Conservation (phyloP, 1,140 invertebrate species). For the Oryctes rhinoceros region DNA sequence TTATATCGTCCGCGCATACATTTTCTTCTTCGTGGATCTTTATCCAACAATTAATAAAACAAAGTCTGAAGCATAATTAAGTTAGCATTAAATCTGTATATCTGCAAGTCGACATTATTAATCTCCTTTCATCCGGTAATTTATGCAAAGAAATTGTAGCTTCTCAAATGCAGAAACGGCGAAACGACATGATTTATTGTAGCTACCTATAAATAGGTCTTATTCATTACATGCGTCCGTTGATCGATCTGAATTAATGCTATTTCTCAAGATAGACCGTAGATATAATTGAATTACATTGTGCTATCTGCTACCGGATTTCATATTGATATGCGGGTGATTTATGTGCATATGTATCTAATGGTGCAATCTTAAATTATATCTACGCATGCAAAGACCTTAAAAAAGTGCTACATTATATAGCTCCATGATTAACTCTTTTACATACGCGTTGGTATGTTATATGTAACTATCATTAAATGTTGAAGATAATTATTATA, state of each 20-base stretch:
- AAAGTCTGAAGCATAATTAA: conserved; percentile 4
- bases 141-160: conserved; percentile 22
- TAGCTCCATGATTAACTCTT: too few species aligned
- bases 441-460: too few species aligned
- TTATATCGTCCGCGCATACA: neutral
- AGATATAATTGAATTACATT: conserved; percentile 8
- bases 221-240: neutral
- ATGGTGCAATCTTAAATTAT: too few species aligned
- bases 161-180: conserved; percentile 3
- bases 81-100: conserved; percentile 10
- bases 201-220: conserved; percentile 3
- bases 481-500: too few species aligned
- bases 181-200: neutral
- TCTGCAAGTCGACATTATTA: neutral
- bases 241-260: conserved; percentile 1
- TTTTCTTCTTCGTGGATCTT: neutral
- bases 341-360: too few species aligned
- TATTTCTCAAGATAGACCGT: neutral
- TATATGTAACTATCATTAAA: too few species aligned
- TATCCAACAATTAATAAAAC: conserved; percentile 6
- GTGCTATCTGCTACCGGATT: conserved; percentile 1
- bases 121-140: conserved; percentile 12
- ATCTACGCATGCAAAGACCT: too few species aligned
- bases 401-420: too few species aligned
- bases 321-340: too few species aligned